These are phyloP conservation scores for Amiota minor DNA, from an alignment of 2,888 invertebrate species.

Conservation along the genomic window DNA sequence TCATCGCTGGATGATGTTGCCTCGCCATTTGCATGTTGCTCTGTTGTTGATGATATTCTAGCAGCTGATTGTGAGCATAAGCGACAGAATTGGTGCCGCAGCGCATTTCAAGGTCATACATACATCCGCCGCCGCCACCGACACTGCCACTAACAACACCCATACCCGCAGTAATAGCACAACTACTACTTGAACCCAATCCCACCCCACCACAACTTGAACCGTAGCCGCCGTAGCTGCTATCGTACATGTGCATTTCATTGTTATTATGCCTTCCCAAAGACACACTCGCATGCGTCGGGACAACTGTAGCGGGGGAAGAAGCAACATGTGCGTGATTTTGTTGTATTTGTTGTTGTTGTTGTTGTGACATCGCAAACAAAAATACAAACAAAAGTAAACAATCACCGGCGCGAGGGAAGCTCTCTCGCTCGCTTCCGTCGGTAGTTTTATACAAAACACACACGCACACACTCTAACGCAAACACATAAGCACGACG, in stretches of 20 bases:
- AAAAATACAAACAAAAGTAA: constrained; percentile 16
- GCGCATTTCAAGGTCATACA: constrained; percentile 63
- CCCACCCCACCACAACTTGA: not conserved
- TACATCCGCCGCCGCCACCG: constrained; percentile 25
- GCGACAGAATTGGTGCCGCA: constrained; percentile 45
- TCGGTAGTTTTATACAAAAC: constrained; percentile 27
- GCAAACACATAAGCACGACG: constrained; percentile 4
- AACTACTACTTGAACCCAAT: constrained; percentile 36
- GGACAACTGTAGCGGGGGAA: constrained; percentile 44
- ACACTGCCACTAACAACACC: constrained; percentile 23
- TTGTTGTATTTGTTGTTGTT: constrained; percentile 38
- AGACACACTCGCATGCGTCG: constrained; percentile 47
- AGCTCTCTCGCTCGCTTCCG: constrained; percentile 26
- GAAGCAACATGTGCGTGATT: constrained; percentile 67
- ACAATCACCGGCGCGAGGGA: constrained; percentile 19
- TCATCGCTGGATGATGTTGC: constrained; percentile 29
- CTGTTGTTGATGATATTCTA: constrained; percentile 62
- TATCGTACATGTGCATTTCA: constrained; percentile 53
- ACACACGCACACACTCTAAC: constrained; percentile 15
- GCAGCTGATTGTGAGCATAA: constrained; percentile 64
- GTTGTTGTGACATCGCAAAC: constrained; percentile 33
- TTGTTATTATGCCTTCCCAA: constrained; percentile 40
- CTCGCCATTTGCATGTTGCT: not conserved
- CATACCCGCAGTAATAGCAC: constrained; percentile 4
- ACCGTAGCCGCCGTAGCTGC: constrained; percentile 57